Conservation (phyloP, 2,888 invertebrate species). For the Lithophane leautieri region DNA sequence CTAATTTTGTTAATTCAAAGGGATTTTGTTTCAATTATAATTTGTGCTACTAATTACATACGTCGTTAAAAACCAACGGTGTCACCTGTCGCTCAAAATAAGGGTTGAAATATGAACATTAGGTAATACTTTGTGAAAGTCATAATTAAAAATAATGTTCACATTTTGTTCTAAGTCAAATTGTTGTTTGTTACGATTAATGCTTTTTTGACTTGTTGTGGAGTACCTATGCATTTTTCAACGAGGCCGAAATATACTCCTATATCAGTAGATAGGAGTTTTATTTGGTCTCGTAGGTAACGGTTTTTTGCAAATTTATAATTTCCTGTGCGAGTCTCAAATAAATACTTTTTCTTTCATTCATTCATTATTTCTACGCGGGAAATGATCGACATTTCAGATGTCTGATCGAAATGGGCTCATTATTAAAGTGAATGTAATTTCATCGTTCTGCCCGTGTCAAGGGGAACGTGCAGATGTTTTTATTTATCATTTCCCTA, state of each 20-base stretch:
- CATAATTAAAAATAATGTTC: not conserved
- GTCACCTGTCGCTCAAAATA: conserved; percentile 3
- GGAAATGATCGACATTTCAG: not conserved
- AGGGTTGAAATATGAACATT: conserved; percentile 20
- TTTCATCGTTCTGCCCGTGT: not conserved
- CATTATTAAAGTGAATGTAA: not conserved
- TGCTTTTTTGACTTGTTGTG: too few species aligned
- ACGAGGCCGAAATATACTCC: not conserved
- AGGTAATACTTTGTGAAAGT: not conserved
- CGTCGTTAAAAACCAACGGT: conserved; percentile 31
- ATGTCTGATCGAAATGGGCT: not conserved
- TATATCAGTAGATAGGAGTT: not conserved
- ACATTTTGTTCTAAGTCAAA: not conserved
- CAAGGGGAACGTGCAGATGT: not conserved
- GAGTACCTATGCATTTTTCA: not conserved
- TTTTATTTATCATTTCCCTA: not conserved
- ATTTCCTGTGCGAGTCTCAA: not conserved
- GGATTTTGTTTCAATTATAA: conserved; percentile 31
- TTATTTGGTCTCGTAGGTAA: not conserved
- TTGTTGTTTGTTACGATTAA: too few species aligned
- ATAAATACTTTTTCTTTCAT: not conserved
- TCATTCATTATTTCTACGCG: too few species aligned
- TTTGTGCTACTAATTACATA: conserved; percentile 43
- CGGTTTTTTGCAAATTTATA: not conserved
- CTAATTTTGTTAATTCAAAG: conserved; percentile 19